phyloP scores from a whole-genome alignment of 2,797 vertebrate species.

The Somateria mollissima region DNA sequence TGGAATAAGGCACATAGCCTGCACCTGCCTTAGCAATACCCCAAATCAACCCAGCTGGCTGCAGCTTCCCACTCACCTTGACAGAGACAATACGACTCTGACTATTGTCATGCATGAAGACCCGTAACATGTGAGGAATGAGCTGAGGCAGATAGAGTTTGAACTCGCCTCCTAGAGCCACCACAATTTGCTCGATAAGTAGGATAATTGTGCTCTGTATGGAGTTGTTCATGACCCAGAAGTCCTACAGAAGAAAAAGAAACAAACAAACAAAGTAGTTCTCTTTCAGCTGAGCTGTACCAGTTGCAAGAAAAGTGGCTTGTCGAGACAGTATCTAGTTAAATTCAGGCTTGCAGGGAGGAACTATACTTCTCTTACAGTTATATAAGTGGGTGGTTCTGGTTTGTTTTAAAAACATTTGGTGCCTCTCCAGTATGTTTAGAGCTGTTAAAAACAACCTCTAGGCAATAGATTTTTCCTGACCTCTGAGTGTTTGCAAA shows the following conservation, averaged over 20 bases:
- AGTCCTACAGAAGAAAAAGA: constrained; percentile 82
- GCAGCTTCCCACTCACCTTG: constrained; percentile 84
- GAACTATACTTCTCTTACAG: background rate
- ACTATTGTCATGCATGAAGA: constrained; percentile 99
- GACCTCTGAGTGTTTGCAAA: background rate
- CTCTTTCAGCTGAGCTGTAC: background rate
- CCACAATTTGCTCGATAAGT: constrained; percentile 97
- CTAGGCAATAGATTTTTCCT: background rate
- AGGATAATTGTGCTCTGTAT: constrained; percentile 99
- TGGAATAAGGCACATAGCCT: rapidly evolving
- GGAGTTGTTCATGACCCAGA: constrained; percentile 98
- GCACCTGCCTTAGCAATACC: background rate
- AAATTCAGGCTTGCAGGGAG: background rate
- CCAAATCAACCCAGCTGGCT: background rate
- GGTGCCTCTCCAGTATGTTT: background rate
- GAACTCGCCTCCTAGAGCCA: constrained; percentile 96
- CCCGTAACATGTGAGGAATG: constrained; percentile 96
- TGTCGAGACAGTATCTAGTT: background rate
- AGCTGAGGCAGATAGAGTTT: constrained; percentile 98
- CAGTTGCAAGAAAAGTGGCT: background rate
- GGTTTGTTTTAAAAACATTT: background rate
- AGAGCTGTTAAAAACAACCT: background rate
- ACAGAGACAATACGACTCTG: constrained; percentile 92
- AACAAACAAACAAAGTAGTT: background rate
- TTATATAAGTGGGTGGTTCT: background rate